These are phyloP conservation scores for Rhynchopsitta pachyrhyncha DNA, from an alignment of 2,113 vertebrate genomes.

Conservation along the genomic window DNA sequence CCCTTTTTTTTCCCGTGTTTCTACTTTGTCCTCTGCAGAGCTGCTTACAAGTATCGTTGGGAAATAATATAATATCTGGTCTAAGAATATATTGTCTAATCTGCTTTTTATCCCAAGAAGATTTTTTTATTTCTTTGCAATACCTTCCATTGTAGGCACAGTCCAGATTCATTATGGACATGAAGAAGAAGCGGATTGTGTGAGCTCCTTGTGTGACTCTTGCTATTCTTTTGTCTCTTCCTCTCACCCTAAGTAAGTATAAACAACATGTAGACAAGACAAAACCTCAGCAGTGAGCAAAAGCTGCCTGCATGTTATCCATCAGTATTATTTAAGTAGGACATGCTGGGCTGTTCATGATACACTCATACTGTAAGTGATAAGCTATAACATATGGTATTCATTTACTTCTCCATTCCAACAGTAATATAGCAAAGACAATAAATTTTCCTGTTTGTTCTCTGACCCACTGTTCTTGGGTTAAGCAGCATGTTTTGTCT, in stretches of 20 bases:
- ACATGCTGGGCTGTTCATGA: slow-evolving; percentile 58
- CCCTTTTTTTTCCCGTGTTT: neutral
- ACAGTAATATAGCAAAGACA: slow-evolving; percentile 72
- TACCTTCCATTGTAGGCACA: neutral
- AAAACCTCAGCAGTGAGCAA: slow-evolving; percentile 67
- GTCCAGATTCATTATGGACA: neutral
- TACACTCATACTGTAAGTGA: slow-evolving; percentile 67
- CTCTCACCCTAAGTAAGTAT: neutral
- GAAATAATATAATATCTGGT: slow-evolving; percentile 22
- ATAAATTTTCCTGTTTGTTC: slow-evolving; percentile 81
- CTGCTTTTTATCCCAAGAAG: slow-evolving; percentile 29
- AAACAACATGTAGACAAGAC: slow-evolving; percentile 56
- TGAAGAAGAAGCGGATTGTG: neutral
- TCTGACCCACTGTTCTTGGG: slow-evolving; percentile 77
- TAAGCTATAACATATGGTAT: slow-evolving; percentile 72
- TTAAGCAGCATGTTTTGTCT: slow-evolving; percentile 80
- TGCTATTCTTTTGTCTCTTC: slow-evolving; percentile 18
- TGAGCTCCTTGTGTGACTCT: neutral
- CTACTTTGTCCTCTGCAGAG: slow-evolving; percentile 27
- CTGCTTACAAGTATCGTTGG: slow-evolving; percentile 3
- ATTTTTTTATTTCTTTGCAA: slow-evolving; percentile 21
- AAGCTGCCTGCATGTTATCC: slow-evolving; percentile 65
- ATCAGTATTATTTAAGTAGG: slow-evolving; percentile 69
- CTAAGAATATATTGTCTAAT: slow-evolving; percentile 35
- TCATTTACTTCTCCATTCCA: slow-evolving; percentile 71